Evolutionary conservation across 2,797 vertebrate species (phyloP), one percentile per base, ranked within the genome.

Genomic region (Pangasius sanitwongsei): DNA sequence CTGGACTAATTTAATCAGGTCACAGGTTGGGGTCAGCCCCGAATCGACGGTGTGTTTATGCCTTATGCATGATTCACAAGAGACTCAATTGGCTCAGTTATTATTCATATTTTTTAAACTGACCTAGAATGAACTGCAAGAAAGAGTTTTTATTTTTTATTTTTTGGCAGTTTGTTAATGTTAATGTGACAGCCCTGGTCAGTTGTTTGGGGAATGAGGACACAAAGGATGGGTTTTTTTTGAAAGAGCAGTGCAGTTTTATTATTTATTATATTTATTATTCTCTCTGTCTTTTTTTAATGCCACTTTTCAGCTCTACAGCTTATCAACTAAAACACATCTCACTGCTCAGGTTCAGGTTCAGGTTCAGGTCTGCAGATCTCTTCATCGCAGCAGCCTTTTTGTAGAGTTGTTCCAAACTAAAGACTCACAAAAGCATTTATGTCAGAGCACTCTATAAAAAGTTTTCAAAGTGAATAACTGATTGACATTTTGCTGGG

Each of bases 1-100:
- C 67, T n/a, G 84, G 87, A 90, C 57, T 90, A 87, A 90, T 90
- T 90, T 78, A 90, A 87, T 92, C 90, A 87, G 90, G 90, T 92
- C 89, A 89, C 89, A 83, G 89, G 88, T 89, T 87, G 44, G 78
- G 83, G 80, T 83, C 82, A 70, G 75, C 31, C 82, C 81, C 50
- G 83, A 50, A 89, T 37, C 72, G 69, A 74, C 85, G 59, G 57
- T 16, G 70, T 61, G 80, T 57, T 44, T 65, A 72, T 83, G 70
- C 44, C 59, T 83, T 48, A 75, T 87, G 69, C 80, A 86, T 61
- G 72, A 72, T 69, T 69, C 75, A 61, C 59, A 48, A 84, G 74
- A 77, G 75, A 34, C 34, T 31, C 67, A 57, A 57, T 12, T 1
- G 67, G 20, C 34, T 61, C 48, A 4, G 25, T 59, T 34, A 69